Conservation (phyloP, 2,113 vertebrate species). For the Bubalus kerabau region DNA sequence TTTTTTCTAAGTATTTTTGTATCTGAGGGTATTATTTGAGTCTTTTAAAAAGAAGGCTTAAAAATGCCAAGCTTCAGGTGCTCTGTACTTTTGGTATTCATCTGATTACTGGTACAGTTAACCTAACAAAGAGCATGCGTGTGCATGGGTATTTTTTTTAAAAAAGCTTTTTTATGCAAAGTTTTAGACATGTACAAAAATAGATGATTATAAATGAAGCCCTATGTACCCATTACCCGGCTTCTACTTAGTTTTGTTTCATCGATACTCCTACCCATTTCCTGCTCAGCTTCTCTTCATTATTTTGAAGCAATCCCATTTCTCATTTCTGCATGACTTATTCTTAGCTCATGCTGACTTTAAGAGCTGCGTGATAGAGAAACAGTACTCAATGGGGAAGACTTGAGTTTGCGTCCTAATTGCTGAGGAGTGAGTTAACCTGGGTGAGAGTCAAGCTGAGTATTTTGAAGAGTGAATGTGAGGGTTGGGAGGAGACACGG, state of each 20-base stretch:
- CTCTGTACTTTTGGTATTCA: neutral
- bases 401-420: neutral
- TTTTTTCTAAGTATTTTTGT: slow-evolving; percentile 11
- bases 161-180: slow-evolving; percentile 15
- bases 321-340: slow-evolving; percentile 23
- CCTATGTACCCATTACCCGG: neutral
- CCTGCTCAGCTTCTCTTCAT: neutral
- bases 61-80: neutral
- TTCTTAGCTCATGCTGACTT: slow-evolving; percentile 4
- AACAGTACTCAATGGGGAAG: neutral
- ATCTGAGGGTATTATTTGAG: neutral
- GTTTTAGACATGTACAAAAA: neutral
- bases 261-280: neutral
- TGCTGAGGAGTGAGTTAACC: neutral
- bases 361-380: neutral
- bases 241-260: neutral
- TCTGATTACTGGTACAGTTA: neutral
- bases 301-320: neutral
- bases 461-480: neutral
- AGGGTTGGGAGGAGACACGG: neutral
- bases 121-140: neutral
- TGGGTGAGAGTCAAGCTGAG: neutral
- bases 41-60: slow-evolving; percentile 23
- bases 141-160: neutral
- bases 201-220: neutral